phyloP scores from a whole-genome alignment of 2,888 invertebrate species.

The Cremastobaeus sp. region DNA sequence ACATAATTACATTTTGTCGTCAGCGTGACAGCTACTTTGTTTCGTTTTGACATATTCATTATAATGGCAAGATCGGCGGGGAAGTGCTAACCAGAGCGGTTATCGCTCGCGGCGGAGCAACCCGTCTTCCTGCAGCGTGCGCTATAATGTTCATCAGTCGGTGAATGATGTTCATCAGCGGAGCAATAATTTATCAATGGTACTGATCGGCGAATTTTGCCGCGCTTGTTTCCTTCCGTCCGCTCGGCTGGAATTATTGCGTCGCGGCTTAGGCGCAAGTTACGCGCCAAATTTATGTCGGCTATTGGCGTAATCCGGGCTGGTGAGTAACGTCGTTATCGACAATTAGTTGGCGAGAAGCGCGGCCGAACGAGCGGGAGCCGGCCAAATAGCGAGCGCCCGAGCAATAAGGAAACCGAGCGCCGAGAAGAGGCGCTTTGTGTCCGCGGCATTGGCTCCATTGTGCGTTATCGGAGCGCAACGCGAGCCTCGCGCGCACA shows the following conservation, averaged over 20 bases:
- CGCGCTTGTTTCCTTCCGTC: slow-evolving; percentile 26
- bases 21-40: slow-evolving; percentile 55
- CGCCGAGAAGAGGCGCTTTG: slow-evolving; percentile 26
- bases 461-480: slow-evolving; percentile 64
- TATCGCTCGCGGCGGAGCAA: slow-evolving; percentile 45
- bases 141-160: slow-evolving; percentile 46
- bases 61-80: slow-evolving; percentile 38
- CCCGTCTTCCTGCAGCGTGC: slow-evolving; percentile 36
- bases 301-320: slow-evolving; percentile 69
- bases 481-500: slow-evolving; percentile 60
- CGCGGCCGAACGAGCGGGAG: slow-evolving; percentile 68
- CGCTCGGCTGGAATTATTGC: slow-evolving; percentile 24
- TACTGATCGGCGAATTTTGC: slow-evolving; percentile 33
- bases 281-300: slow-evolving; percentile 69
- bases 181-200: slow-evolving; percentile 50
- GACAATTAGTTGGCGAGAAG: slow-evolving; percentile 74
- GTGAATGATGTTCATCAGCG: slow-evolving; percentile 55
- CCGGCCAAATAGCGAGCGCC: slow-evolving; percentile 32
- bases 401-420: slow-evolving; percentile 16
- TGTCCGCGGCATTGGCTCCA: slow-evolving; percentile 59
- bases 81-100: slow-evolving; percentile 58
- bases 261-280: slow-evolving; percentile 34
- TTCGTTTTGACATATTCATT: slow-evolving; percentile 59
- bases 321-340: slow-evolving; percentile 70
- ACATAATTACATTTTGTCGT: slow-evolving; percentile 44